A percentile compares a stretch with the other conserved stretches of the same genome.
phyloP scores from a whole-genome alignment of 2,113 vertebrate genomes.

The Epinephelus fuscoguttatus region DNA sequence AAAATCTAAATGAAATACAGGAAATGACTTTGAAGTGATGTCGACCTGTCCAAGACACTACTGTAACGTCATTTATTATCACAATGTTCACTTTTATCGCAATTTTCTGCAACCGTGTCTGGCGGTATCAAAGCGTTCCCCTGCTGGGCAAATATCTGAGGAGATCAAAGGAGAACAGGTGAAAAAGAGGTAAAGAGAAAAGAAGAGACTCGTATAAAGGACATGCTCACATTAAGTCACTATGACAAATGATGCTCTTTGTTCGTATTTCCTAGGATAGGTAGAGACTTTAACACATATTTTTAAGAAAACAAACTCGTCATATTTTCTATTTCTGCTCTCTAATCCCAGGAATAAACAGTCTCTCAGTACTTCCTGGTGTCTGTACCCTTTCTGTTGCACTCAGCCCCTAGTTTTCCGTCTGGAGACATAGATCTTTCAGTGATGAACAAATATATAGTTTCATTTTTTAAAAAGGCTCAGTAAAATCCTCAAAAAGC shows the following conservation, averaged over 20 bases:
- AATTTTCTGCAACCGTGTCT: conserved; percentile 14
- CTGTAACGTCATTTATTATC: conserved; percentile 30
- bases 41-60: conserved; percentile 11
- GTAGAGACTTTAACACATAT: not conserved
- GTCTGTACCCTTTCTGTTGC: not conserved
- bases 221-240: not conserved
- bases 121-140: conserved; percentile 26
- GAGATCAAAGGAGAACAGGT: conserved; percentile 43
- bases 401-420: not conserved
- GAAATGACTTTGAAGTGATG: conserved; percentile 58
- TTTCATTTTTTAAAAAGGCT: too few relatives aligned
- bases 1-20: not conserved
- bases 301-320: too few relatives aligned
- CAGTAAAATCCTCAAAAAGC: too few relatives aligned
- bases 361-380: not conserved
- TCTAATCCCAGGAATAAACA: not conserved
- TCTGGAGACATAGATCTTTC: not conserved
- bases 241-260: conserved; percentile 15
- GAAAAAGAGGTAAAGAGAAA: not conserved
- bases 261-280: not conserved
- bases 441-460: too few relatives aligned
- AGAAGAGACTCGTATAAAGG: not conserved
- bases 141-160: conserved; percentile 3
- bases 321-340: not conserved
- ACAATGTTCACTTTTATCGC: conserved; percentile 10